phyloP scores from a whole-genome alignment of 2,113 vertebrate genomes.

The Corythornis vintsioides region DNA sequence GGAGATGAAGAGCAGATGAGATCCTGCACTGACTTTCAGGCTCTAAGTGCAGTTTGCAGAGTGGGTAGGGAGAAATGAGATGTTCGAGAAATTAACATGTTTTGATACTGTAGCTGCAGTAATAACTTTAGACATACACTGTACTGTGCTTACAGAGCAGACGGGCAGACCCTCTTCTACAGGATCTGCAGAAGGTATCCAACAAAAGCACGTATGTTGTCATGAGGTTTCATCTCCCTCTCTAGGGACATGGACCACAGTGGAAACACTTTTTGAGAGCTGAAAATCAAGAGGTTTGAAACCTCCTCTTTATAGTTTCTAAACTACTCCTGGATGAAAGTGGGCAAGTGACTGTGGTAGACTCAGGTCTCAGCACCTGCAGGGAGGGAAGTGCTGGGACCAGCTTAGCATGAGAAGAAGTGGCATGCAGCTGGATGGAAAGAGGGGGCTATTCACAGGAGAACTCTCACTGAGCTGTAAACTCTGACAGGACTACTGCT shows the following conservation, averaged over 20 bases:
- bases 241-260: not conserved
- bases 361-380: not conserved
- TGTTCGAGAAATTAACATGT: not conserved
- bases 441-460: not conserved
- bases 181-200: not conserved
- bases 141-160: not conserved
- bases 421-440: not conserved
- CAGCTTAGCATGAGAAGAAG: not conserved
- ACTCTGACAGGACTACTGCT: not conserved
- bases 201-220: not conserved
- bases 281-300: not conserved
- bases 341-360: not conserved
- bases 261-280: not conserved
- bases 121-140: not conserved
- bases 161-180: not conserved
- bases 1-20: not conserved
- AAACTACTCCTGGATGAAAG: not conserved
- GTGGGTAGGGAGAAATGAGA: not conserved
- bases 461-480: not conserved
- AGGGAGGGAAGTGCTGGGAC: not conserved
- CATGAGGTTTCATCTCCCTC: not conserved
- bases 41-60: not conserved
- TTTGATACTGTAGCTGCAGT: not conserved
- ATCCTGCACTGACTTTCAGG: not conserved
- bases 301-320: not conserved